Evolutionary conservation across 2,797 vertebrate species (phyloP).

Genomic region (Lithobates pipiens): DNA sequence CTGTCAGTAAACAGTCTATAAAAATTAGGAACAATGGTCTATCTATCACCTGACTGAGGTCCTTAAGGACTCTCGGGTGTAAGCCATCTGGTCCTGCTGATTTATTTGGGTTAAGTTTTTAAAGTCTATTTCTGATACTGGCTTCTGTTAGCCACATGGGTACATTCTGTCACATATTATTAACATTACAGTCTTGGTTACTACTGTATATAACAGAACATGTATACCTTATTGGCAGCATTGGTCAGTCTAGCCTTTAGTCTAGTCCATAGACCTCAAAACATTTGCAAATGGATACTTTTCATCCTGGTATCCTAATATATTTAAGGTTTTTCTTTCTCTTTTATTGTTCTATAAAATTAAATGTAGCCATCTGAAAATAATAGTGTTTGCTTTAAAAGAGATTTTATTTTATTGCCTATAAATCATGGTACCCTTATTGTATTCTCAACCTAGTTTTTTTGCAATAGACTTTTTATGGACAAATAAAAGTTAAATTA

Average conservation of each 20-base stretch:
- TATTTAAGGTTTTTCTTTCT: not conserved
- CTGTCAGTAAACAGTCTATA: no score
- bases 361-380: conserved; percentile 13
- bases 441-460: not conserved
- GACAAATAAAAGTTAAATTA: conserved; percentile 35
- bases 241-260: not conserved
- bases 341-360: conserved; percentile 20
- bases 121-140: no score
- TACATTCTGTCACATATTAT: no score
- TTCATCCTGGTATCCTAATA: not conserved
- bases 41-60: no score
- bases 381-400: not conserved
- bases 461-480: conserved; percentile 29
- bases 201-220: no score
- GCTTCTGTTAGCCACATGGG: no score
- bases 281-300: not conserved
- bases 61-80: no score
- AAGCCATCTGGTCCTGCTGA: no score
- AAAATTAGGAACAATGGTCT: no score
- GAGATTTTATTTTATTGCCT: conserved; percentile 5
- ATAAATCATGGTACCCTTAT: conserved; percentile 12
- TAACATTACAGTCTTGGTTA: no score
- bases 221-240: not conserved
- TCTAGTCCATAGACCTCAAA: no score
- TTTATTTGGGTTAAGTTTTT: no score